Base-by-base conservation (phyloP, 2,113 vertebrate species). In the Hyla sarda region DNA sequence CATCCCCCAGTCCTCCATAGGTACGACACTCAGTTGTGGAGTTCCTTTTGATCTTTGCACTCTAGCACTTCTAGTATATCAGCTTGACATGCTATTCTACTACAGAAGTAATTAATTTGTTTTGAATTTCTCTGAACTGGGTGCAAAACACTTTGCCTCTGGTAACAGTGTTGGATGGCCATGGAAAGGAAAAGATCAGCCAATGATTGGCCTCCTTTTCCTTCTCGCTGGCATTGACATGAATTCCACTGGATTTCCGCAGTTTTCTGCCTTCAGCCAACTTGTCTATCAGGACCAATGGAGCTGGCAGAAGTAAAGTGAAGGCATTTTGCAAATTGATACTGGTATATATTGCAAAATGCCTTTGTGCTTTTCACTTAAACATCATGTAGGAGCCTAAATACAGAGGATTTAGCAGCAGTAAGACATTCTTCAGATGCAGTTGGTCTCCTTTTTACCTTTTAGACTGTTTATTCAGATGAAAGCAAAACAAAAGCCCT, bases 271-370 rank as follows among this genome's bases (percentile, higher is more conserved):
- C 62, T 32, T 67, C 62, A 34, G 62, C 62, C 62, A 67, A 67
- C 62, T 67, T 67, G 62, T 67, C 62, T 3, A 32, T 34, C 62
- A 65, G 1, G 4, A 62, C n/a, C 58, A 25, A 62, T 30, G 60
- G 60, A 65, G 25, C 60, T 30, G 60, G 62, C 30, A 32, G 28
- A 32, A 67, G 62, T 67, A 65, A 30, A 65, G 30, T 32, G 28
- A 67, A 67, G 16, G 62, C 14, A 67, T 67, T 67, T 67, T 67
- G 14, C 30, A 67, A 32, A 67, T 67, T 67, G 62, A 67, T 67
- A 30, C 60, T 16, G 25, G 60, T 65, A 32, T 67, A 67, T 67
- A 34, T 67, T 67, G 62, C 62, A 32, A 67, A 67, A 32, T 32
- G 30, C 30, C 62, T 32, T 67, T 32, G 30, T 32, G 62, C 17